phyloP scores from a whole-genome alignment of 2,888 invertebrate species.

The Bellardia bayeri region DNA sequence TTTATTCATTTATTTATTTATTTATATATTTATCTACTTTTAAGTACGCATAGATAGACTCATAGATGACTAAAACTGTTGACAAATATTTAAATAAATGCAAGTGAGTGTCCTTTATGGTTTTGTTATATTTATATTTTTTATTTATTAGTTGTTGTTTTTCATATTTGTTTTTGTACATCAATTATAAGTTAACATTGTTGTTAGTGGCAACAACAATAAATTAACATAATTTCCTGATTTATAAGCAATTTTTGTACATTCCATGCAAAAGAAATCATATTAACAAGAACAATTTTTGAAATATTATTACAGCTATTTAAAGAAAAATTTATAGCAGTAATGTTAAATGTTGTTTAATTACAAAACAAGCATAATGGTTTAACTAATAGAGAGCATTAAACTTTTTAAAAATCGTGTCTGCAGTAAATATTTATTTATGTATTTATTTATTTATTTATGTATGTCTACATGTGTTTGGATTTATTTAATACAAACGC shows the following conservation, averaged over 20 bases:
- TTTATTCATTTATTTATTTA: slow-evolving; percentile 18
- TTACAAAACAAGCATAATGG: no score
- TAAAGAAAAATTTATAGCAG: not conserved
- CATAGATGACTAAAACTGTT: not conserved
- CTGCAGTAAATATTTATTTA: not conserved
- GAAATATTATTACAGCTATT: not conserved
- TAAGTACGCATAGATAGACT: no score
- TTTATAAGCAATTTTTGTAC: slow-evolving; percentile 55
- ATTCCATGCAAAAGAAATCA: slow-evolving; percentile 44
- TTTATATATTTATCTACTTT: not conserved
- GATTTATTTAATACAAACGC: not conserved
- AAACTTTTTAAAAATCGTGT: no score
- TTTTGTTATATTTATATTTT: not conserved
- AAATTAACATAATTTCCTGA: slow-evolving; percentile 70
- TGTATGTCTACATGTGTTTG: not conserved
- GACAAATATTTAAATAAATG: not conserved
- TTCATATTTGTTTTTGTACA: slow-evolving; percentile 13
- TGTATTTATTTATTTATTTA: not conserved
- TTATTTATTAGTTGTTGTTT: not conserved
- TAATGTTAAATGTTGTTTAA: no score
- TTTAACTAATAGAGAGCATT: no score
- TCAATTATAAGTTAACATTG: slow-evolving; percentile 3
- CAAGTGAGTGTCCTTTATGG: not conserved
- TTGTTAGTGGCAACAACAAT: slow-evolving; percentile 13
- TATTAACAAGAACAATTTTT: slow-evolving; percentile 1